Conservation (phyloP, 2,888 invertebrate species). For the Tiliacea aurago region DNA sequence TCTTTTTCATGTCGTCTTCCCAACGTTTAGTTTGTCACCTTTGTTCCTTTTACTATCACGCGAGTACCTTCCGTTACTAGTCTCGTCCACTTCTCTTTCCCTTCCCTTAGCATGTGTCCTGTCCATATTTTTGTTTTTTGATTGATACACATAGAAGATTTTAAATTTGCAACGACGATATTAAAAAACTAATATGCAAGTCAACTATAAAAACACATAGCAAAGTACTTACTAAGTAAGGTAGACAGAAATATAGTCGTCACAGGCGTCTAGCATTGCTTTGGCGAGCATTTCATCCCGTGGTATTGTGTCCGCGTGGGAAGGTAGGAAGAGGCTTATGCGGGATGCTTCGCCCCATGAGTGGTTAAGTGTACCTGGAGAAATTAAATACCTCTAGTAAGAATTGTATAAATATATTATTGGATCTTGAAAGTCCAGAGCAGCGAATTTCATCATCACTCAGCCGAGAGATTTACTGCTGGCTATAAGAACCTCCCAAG, state of each 20-base stretch:
- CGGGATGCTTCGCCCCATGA: constrained; percentile 81
- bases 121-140: too few relatives aligned
- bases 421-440: neutral
- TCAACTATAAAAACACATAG: neutral
- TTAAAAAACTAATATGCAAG: too few relatives aligned
- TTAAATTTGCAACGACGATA: too few relatives aligned
- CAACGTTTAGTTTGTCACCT: too few relatives aligned
- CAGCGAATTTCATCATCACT: neutral
- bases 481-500: neutral
- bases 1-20: too few relatives aligned
- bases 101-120: too few relatives aligned
- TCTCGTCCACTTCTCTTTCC: too few relatives aligned
- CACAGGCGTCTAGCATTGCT: constrained; percentile 83
- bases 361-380: constrained; percentile 72
- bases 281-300: constrained; percentile 66
- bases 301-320: constrained; percentile 72
- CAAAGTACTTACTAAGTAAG: constrained; percentile 73
- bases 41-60: too few relatives aligned
- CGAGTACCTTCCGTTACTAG: too few relatives aligned
- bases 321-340: constrained; percentile 85
- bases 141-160: too few relatives aligned
- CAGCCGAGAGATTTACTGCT: neutral
- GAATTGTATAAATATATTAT: neutral
- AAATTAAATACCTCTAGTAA: neutral
- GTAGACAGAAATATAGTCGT: constrained; percentile 85